Base-by-base conservation (phyloP, 1,140 invertebrate genomes). In the Vollenhovia emeryi region DNA sequence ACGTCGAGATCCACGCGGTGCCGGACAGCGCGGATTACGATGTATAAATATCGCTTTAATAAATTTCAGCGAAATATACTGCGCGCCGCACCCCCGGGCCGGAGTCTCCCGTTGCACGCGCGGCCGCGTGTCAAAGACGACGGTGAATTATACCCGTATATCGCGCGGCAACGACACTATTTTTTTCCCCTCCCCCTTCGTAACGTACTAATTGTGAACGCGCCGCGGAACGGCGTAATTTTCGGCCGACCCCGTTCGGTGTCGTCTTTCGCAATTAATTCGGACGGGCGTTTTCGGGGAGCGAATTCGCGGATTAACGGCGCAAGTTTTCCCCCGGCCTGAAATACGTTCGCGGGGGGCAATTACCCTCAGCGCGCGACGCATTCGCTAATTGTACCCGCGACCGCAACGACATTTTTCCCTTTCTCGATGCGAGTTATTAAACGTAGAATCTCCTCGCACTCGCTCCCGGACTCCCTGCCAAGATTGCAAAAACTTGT, bases 181-280 rank as follows among this genome's bases (percentile, higher is more conserved):
- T 76, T 66, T 71, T 73, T 71, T 6, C 2, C 7, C 50, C 45
- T n/a, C n/a, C n/a, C 48, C 8, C 27, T 59, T 66, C 11, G 57
- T 69, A 30, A 33, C 21, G 15, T 36, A 52, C 36, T 57, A 79
- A 40, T 79, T 73, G 45, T n/a, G 66, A 59, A 57, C 11, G 50
- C 66, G 36, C 24, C 21, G 50, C 50, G n/a, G 33, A 52, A 40
- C 9, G 33, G 21, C 40, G 13, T 40, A 79, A 82, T 57, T 82
- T 82, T 18, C 7, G 66, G 50, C n/a, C 50, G 43, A 73, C 59
- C 78, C 57, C 50, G 24, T 80, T 80, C 50, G 64, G 48, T 80
- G 62, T 69, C 64, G 66, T 66, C 50, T 71, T 71, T 82, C 66
- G 66, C 78, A 57, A 82, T 82, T 82, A 82, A 82, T 73, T 57